phyloP scores from a whole-genome alignment of 2,797 vertebrate genomes.

The Rhinichthys osculus region DNA sequence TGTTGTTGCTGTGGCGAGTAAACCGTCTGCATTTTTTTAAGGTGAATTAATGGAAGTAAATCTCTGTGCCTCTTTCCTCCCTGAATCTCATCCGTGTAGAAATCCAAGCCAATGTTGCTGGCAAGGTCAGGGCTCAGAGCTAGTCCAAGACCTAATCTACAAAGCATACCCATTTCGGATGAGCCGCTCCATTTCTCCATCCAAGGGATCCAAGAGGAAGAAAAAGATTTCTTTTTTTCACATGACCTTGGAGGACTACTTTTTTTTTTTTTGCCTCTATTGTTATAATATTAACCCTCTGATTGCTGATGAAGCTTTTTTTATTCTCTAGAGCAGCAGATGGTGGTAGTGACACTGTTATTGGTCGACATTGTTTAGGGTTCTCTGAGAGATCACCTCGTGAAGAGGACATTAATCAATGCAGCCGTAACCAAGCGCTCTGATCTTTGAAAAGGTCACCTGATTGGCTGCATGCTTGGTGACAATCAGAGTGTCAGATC shows the following conservation, averaged over 20 bases:
- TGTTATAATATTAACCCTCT: conserved; percentile 30
- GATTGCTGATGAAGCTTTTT: conserved; percentile 14
- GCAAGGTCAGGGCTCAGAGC: conserved; percentile 58
- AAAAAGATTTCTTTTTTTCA: conserved; percentile 4
- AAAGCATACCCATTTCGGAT: conserved; percentile 51
- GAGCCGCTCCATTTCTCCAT: conserved; percentile 7
- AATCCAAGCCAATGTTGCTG: conserved; percentile 37
- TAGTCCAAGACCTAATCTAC: conserved; percentile 48
- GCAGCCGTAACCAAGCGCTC: conserved; percentile 27
- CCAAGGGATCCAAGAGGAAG: not conserved
- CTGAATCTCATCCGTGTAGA: conserved; percentile 31
- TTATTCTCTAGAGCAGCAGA: not conserved
- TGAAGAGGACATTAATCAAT: conserved; percentile 47
- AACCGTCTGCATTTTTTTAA: conserved; percentile 51
- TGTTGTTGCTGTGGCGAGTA: conserved; percentile 22
- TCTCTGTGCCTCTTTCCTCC: conserved; percentile 17
- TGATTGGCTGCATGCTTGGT: conserved; percentile 39
- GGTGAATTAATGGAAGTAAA: conserved; percentile 51
- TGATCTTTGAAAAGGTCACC: conserved; percentile 50
- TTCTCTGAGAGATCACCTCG: not conserved
- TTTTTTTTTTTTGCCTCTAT: not conserved
- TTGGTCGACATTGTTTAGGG: conserved; percentile 5
- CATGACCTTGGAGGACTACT: conserved; percentile 47
- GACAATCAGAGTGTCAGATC: conserved; percentile 47
- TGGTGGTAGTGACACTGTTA: not conserved